phyloP scores from a whole-genome alignment of 1,140 invertebrate genomes.

The Campodea augens region DNA sequence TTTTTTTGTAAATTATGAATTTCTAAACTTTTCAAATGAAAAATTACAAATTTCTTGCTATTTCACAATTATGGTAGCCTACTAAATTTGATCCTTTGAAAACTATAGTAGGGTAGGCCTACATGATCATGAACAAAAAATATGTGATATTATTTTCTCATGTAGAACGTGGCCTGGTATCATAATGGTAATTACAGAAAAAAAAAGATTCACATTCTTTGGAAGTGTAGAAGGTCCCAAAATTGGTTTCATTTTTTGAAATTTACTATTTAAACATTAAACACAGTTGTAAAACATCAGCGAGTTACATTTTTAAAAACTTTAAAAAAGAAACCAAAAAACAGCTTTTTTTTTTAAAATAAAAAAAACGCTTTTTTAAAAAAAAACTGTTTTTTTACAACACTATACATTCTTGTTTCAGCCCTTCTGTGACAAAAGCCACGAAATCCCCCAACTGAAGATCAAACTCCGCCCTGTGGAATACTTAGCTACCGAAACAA shows the following conservation, averaged over 20 bases:
- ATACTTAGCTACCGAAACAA: constrained; percentile 68
- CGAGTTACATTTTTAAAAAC: too few species aligned
- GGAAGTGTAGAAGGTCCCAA: not conserved
- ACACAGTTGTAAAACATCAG: too few species aligned
- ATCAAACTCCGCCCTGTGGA: constrained; percentile 42
- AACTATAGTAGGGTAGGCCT: too few species aligned
- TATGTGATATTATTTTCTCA: too few species aligned
- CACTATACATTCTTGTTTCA: constrained; percentile 24
- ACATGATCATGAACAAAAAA: too few species aligned
- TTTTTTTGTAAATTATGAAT: too few species aligned
- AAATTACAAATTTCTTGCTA: too few species aligned
- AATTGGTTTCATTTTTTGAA: not conserved
- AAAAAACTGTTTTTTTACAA: constrained; percentile 2
- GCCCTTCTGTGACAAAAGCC: constrained; percentile 87
- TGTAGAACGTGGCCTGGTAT: too few species aligned
- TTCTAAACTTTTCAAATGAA: too few species aligned
- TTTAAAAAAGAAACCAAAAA: not conserved
- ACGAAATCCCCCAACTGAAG: constrained; percentile 48
- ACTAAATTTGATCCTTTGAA: too few species aligned
- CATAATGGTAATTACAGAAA: not conserved
- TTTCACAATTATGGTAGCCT: too few species aligned
- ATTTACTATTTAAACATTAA: too few species aligned
- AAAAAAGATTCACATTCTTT: not conserved
- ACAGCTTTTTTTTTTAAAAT: not conserved
- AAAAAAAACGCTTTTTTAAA: constrained; percentile 4